phyloP scores from a whole-genome alignment of 2,888 invertebrate genomes.

The Tigriopus californicus region DNA sequence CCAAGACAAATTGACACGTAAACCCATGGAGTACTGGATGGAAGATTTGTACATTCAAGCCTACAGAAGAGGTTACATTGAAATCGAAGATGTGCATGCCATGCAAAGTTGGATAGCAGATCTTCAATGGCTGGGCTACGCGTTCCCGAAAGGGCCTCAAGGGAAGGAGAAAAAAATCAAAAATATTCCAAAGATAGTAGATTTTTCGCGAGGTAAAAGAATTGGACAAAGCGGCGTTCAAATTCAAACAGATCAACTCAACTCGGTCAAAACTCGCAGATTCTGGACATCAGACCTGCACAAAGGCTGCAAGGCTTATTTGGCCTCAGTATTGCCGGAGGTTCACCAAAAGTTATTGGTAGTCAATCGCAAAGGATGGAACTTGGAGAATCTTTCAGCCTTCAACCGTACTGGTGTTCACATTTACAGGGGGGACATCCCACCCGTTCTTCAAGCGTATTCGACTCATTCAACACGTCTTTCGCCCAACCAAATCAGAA shows the following conservation, averaged over 20 bases:
- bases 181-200: background rate
- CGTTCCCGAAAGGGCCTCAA: background rate
- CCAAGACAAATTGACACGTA: background rate
- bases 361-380: background rate
- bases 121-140: background rate
- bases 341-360: background rate
- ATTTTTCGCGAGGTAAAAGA: too few relatives aligned
- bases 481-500: background rate
- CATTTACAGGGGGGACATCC: background rate
- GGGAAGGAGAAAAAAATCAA: background rate
- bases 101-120: background rate
- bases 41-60: constrained; percentile 1
- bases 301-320: background rate
- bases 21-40: background rate
- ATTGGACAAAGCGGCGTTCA: too few relatives aligned
- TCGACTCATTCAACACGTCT: background rate
- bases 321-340: background rate
- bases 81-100: background rate
- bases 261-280: background rate
- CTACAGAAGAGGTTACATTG: constrained; percentile 6
- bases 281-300: constrained; percentile 8
- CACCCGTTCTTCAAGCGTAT: background rate
- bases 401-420: background rate
- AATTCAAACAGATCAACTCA: too few relatives aligned
- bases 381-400: background rate